Evolutionary conservation across 1,140 invertebrate species (phyloP), one percentile per base, ranked within the genome.

Genomic region (Tigriopus japonicus): DNA sequence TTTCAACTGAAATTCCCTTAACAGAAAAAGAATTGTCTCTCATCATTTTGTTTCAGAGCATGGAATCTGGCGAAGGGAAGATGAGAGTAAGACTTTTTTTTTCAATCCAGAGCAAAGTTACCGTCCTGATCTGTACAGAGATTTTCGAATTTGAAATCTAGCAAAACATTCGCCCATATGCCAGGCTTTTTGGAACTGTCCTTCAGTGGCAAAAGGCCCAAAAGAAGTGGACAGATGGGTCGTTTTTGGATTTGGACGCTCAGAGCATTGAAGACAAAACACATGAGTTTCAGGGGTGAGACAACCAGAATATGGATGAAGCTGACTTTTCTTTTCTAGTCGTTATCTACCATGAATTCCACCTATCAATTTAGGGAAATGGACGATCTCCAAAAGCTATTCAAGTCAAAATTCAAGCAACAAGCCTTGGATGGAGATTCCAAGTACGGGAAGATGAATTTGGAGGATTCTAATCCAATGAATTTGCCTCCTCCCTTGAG

Each of bases 141-240:
- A 35, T 35, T 35, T 35, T 35, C 9, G 28, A 35, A 5, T 9
- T 9, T 35, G 28, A 35, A 5, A 35, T 14, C 17, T 24, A 21
- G 15, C 13, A 17, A 17, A 42, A 59, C 28, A 67, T 78, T 12
- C 74, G 76, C 60, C 76, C 77, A 5, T 79, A 76, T 68, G 66
- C 69, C n/a, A 71, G 71, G 60, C 67, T 80, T 1, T 79, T 76
- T 66, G 69, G 69, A 19, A 66, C 72, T 17, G 78, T 80, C 17
- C 71, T 80, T 63, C 80, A 80, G 67, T 91, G 89, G 85, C 78
- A 83, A 69, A 78, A 82, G 60, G 82, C 82, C 63, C 81, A 84
- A 67, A 84, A 82, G 66, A 82, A 84, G 52, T 93, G 87, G 85
- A 81, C 91, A 76, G 84, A 92, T 71, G 89, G 88, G n/a, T 79